phyloP scores from a whole-genome alignment of 2,888 invertebrate genomes.

The Selenia dentaria region DNA sequence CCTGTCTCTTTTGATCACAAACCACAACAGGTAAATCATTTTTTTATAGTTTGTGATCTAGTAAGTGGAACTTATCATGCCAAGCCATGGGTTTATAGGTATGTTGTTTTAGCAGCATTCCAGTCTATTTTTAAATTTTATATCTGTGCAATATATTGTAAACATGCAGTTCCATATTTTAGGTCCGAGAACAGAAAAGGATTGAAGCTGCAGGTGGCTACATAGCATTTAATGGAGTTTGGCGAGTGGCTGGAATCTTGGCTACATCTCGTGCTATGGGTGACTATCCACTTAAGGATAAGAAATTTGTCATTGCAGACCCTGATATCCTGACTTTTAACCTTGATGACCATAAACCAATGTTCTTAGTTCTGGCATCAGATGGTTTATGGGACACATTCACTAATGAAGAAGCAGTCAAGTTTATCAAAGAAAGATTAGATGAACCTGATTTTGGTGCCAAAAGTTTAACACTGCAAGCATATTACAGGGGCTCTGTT shows the following conservation, averaged over 20 bases:
- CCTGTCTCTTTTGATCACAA: slow-evolving; percentile 98
- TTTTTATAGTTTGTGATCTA: background rate
- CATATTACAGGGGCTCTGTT: slow-evolving; percentile 95
- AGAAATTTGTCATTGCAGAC: slow-evolving; percentile 96
- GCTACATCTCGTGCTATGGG: slow-evolving; percentile 97
- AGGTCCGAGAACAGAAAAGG: slow-evolving; percentile 95
- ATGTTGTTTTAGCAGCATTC: too few species aligned
- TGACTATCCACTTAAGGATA: slow-evolving; percentile 97
- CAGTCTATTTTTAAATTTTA: too few species aligned
- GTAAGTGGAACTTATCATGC: too few species aligned
- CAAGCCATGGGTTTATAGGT: too few species aligned
- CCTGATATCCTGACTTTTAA: slow-evolving; percentile 97
- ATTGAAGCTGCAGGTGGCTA: slow-evolving; percentile 98
- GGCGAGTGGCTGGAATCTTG: slow-evolving; percentile 97
- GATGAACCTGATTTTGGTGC: slow-evolving; percentile 95
- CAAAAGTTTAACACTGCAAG: slow-evolving; percentile 95
- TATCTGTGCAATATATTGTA: too few species aligned
- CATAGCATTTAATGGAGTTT: slow-evolving; percentile 97
- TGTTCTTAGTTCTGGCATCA: slow-evolving; percentile 96
- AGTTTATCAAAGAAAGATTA: slow-evolving; percentile 93
- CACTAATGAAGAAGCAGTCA: slow-evolving; percentile 96
- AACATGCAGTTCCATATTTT: too few species aligned
- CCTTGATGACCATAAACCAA: slow-evolving; percentile 92
- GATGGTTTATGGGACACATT: slow-evolving; percentile 99
- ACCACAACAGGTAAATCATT: slow-evolving; percentile 92